Conservation (phyloP, 2,797 vertebrate species). For the Gallinago stenura region DNA sequence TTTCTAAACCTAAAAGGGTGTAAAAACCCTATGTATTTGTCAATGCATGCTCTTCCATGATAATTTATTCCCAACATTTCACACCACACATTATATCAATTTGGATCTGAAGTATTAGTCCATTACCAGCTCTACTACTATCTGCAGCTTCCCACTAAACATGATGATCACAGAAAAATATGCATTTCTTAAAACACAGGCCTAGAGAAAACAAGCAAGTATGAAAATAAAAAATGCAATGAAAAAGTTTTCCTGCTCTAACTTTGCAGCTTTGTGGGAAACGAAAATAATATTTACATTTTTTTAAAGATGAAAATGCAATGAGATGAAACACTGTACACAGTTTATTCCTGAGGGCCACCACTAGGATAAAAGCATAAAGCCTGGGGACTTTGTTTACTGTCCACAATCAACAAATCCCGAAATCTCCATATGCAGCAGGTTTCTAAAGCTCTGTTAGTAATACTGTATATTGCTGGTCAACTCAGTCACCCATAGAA, state of each 20-base stretch:
- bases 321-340: slow-evolving; percentile 49
- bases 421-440: slow-evolving; percentile 78
- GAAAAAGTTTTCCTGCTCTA: slow-evolving; percentile 63
- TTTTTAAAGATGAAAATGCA: slow-evolving; percentile 72
- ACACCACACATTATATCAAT: slow-evolving; percentile 17
- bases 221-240: slow-evolving; percentile 21
- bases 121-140: slow-evolving; percentile 13
- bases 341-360: slow-evolving; percentile 73
- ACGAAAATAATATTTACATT: slow-evolving; percentile 63
- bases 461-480: slow-evolving; percentile 75
- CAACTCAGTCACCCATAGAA: slow-evolving; percentile 82
- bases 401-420: slow-evolving; percentile 80
- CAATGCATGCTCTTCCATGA: background rate
- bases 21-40: background rate
- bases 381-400: slow-evolving; percentile 77
- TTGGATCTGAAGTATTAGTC: slow-evolving; percentile 49
- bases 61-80: slow-evolving; percentile 47
- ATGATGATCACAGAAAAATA: slow-evolving; percentile 26
- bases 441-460: slow-evolving; percentile 72
- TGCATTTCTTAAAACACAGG: slow-evolving; percentile 12
- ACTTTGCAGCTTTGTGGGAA: slow-evolving; percentile 58
- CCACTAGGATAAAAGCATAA: slow-evolving; percentile 73
- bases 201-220: slow-evolving; percentile 20
- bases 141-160: slow-evolving; percentile 18
- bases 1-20: slow-evolving; percentile 46